Conservation (phyloP, 1,140 invertebrate species). For the Drosophila truncata region DNA sequence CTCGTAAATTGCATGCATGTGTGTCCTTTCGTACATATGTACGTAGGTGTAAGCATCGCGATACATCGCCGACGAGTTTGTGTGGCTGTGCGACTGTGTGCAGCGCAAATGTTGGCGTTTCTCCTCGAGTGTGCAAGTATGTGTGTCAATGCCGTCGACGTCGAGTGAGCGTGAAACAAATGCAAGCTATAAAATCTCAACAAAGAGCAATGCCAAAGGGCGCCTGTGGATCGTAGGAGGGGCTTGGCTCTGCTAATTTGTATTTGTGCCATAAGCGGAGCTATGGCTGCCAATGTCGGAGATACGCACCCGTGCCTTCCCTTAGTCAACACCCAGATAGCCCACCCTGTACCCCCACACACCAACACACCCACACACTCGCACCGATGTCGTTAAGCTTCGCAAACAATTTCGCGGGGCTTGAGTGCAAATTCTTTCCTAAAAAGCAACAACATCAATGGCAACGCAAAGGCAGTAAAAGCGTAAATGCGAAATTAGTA, state of each 20-base stretch:
- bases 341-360: constrained; percentile 14
- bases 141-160: constrained; percentile 80
- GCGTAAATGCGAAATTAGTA: constrained; percentile 44
- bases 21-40: constrained; percentile 12
- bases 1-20: constrained; percentile 74
- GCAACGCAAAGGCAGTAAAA: constrained; percentile 25
- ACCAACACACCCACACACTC: constrained; percentile 2
- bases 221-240: constrained; percentile 10
- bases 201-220: constrained; percentile 66
- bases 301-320: constrained; percentile 11
- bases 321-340: constrained; percentile 18
- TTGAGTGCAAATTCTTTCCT: constrained; percentile 35
- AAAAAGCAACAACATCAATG: constrained; percentile 16
- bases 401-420: constrained; percentile 69
- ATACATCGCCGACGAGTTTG: constrained; percentile 8
- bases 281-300: constrained; percentile 56
- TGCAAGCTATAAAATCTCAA: constrained; percentile 81
- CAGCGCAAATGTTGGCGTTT: constrained; percentile 67
- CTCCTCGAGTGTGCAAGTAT: constrained; percentile 59
- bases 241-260: constrained; percentile 44
- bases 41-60: constrained; percentile 14
- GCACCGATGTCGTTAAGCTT: constrained; percentile 42
- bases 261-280: constrained; percentile 64
- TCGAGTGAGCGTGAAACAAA: constrained; percentile 82
- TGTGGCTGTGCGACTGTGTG: constrained; percentile 30